Evolutionary conservation across 2,113 vertebrate genomes (phyloP).

Genomic region (Phylloscopus whistleri): DNA sequence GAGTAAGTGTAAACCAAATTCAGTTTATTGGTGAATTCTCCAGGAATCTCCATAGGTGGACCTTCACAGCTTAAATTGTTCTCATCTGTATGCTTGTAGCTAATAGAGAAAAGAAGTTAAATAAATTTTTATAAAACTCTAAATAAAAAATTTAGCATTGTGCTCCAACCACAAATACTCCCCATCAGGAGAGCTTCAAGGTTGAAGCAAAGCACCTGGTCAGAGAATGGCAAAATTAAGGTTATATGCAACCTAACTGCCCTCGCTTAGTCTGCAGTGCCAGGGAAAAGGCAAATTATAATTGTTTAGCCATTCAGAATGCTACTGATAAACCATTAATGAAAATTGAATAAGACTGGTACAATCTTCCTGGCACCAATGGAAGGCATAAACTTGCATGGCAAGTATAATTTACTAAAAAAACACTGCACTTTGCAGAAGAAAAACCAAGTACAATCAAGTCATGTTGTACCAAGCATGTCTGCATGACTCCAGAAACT

Average conservation of each 20-base stretch:
- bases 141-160: neutral
- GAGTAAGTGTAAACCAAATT: constrained; percentile 85
- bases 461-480: neutral
- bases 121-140: neutral
- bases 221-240: neutral
- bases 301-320: neutral
- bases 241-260: neutral
- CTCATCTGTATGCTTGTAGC: constrained; percentile 79
- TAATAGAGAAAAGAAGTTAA: constrained; percentile 27
- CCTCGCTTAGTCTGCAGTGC: neutral
- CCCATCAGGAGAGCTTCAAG: neutral
- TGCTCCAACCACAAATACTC: neutral
- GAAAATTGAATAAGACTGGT: neutral
- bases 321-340: neutral
- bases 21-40: constrained; percentile 69
- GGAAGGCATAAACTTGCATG: neutral
- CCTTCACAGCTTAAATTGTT: constrained; percentile 73
- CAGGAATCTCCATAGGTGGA: constrained; percentile 83
- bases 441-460: neutral
- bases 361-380: neutral
- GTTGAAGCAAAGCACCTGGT: neutral
- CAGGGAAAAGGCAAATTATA: neutral
- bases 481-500: neutral
- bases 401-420: neutral
- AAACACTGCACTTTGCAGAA: neutral